Evolutionary conservation across 2,113 vertebrate species (phyloP).

Genomic region (Toxostoma redivivum): DNA sequence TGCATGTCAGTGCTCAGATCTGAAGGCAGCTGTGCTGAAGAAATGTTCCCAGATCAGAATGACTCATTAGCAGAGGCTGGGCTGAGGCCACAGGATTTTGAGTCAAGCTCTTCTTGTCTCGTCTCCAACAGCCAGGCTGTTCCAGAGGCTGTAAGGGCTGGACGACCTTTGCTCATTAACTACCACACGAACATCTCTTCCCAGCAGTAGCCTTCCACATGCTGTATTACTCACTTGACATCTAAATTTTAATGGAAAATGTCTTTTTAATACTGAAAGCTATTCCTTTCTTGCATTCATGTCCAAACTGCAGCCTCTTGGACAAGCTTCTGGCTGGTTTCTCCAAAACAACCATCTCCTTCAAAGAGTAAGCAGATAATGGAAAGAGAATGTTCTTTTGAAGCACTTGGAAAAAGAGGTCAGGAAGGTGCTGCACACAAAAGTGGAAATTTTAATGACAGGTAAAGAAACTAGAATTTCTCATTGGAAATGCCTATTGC

Average conservation of each 20-base stretch:
- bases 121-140: not conserved
- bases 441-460: not conserved
- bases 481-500: not conserved
- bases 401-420: not conserved
- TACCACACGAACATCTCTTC: not conserved
- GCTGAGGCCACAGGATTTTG: not conserved
- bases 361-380: not conserved
- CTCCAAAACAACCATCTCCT: not conserved
- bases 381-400: not conserved
- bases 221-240: conserved; percentile 9
- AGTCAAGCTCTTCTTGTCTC: not conserved
- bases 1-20: not conserved
- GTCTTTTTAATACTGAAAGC: not conserved
- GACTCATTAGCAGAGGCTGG: conserved; percentile 18
- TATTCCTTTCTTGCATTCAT: not conserved
- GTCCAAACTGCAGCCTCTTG: not conserved
- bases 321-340: not conserved
- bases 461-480: not conserved
- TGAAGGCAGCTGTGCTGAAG: not conserved
- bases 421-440: not conserved
- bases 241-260: conserved; percentile 24
- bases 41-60: not conserved
- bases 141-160: not conserved
- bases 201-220: conserved; percentile 44
- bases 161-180: not conserved